Conservation (phyloP, 2,797 vertebrate species). For the Sebastes oblongus region DNA sequence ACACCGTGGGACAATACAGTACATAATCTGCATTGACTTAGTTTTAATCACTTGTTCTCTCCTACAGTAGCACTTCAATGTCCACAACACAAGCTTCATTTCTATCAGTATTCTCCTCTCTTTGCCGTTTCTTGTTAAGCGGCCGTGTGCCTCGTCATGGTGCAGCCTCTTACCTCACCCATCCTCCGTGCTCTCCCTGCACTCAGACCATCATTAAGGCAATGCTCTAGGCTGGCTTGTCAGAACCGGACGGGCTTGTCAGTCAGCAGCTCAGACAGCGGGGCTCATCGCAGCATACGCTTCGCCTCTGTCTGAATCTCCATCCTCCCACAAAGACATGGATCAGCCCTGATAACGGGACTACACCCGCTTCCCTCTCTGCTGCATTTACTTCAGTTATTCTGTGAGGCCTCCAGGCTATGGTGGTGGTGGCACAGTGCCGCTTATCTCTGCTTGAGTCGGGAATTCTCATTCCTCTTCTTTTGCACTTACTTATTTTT, state of each 20-base stretch:
- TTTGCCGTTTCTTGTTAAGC: slow-evolving; percentile 14
- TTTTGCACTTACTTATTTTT: background rate
- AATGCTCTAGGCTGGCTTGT: slow-evolving; percentile 4
- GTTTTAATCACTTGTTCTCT: background rate
- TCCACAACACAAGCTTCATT: background rate
- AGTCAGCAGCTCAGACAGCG: slow-evolving; percentile 39
- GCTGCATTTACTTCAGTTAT: background rate
- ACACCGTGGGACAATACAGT: background rate
- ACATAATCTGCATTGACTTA: background rate
- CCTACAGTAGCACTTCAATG: background rate
- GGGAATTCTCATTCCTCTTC: background rate
- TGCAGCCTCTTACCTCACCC: slow-evolving; percentile 13
- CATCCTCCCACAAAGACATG: slow-evolving; percentile 19
- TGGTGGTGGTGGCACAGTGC: background rate
- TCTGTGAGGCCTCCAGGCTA: background rate
- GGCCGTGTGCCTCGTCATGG: background rate
- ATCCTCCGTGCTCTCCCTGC: background rate
- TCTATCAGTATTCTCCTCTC: background rate
- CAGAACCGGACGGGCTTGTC: slow-evolving; percentile 27
- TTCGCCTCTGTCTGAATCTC: background rate
- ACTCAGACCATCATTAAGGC: slow-evolving; percentile 38
- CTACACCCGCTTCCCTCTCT: background rate
- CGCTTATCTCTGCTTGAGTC: background rate
- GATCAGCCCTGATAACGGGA: slow-evolving; percentile 6
- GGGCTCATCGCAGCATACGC: background rate